Evolutionary conservation across 2,888 invertebrate species (phyloP), one percentile per base, ranked within the genome.

Genomic region (Phyllotreta striolata): DNA sequence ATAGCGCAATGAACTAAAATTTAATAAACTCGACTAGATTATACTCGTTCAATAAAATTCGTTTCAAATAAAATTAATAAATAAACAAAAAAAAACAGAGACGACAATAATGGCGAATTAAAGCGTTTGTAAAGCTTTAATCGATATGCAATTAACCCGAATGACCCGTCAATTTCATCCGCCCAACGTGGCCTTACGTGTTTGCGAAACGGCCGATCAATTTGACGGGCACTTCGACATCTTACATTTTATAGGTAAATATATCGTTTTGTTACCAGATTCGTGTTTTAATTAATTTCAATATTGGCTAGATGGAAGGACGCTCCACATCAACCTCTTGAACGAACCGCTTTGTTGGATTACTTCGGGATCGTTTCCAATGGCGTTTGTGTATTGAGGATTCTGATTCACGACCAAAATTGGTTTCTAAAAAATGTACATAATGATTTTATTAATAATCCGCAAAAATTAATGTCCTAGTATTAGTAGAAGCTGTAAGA

Each of bases 331-430:
- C 80, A 95, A 88, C 81, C 95, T 90, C 82, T 92, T 93, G 87
- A 95, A 95, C 71, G 93, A 93, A 82, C 92, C 91, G 83, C 94
- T 95, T 83, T 95, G 95, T 78, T 93, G 93, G 80, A 95, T 95
- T 77, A 88, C 87, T 79, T 94, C 94, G 77, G 90, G 89, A 73
- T 88, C 88, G 76, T 83, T 85, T 24, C 87, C 87, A 72, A 89
- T 80, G 61, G 89, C 86, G 81, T 88, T 91, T 74, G 88, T 85
- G 57, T 79, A 73, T 34, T 71, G 70, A 6, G 70, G 69, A 68
- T 75, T 79, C 72, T 74, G 76, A 70, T 75, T 79, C 59, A 72
- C 76, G 56, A 72, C 73, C 69, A 65, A 70, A 54, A 62, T 69
- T 49, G 78, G 73, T 73, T 81, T 81, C 81, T 81, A 69, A 77